Evolutionary conservation across 2,888 invertebrate genomes (phyloP), one percentile per base, ranked within the genome.

Genomic region (Tetragnatha montana): DNA sequence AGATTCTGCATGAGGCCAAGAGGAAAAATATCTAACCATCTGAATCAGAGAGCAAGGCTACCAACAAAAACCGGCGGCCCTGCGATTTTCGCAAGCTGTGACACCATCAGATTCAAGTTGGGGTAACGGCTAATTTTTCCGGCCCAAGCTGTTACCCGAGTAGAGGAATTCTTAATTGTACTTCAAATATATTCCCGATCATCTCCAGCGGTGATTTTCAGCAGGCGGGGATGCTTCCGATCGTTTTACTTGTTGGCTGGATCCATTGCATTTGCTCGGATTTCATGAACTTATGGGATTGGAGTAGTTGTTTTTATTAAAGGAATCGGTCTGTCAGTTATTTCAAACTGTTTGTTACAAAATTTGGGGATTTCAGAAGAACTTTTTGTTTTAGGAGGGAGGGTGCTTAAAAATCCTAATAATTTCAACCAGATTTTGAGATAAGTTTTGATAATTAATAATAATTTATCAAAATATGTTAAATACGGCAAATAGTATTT

Each of bases 41-140:
- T 69, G 80, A 81, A 70, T 81, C 49, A 70, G 70, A 70, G 69
- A 81, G 19, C 70, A n/a, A n/a, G 19, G 12, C 50, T 60, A 8
- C 6, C 60, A 60, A 22, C 49, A 21, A 78, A 78, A 78, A 78
- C 21, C 12, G 22, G 22, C 78, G 0, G 51, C 21, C 47, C 22
- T 21, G 14, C 21, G 78, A 78, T 78, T 68, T 81, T 49, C 51
- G 22, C 81, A 81, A 81, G 81, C 81, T 81, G 81, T 81, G 71
- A 17, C 81, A 71, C 12, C 51, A 51, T 81, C 50, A 70, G 51
- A 81, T 22, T 73, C 73, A 49, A 47, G 70, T 71, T 73, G 12
- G 14, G 21, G 22, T 22, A 51, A 73, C 22, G 73, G 21, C 21
- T 50, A 81, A 73, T 73, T 80, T 80, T 21, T 10, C 22, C n/a